A percentile compares a stretch with the other conserved stretches of the same genome.
Evolutionary conservation across 2,888 invertebrate species (phyloP).

Genomic region (Pterostichus madidus): DNA sequence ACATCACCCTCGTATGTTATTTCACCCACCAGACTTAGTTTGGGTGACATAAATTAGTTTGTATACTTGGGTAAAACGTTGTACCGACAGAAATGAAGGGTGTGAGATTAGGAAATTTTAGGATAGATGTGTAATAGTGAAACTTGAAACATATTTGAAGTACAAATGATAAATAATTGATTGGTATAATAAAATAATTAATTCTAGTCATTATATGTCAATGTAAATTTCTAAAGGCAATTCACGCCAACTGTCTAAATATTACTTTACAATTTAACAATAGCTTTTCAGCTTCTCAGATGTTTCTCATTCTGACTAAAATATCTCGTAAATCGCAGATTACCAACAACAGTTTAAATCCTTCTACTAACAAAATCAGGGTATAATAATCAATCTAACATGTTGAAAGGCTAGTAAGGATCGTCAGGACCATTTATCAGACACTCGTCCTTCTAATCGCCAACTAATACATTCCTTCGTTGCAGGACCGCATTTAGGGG

Average conservation of each 20-base stretch:
- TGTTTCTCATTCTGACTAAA: background rate
- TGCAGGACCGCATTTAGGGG: background rate
- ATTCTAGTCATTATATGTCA: background rate
- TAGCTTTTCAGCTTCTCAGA: background rate
- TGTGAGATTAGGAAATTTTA: too few species aligned
- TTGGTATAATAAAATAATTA: too few species aligned
- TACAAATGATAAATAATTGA: background rate
- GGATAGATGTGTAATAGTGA: too few species aligned
- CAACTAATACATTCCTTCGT: conserved; percentile 44
- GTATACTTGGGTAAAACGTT: too few species aligned
- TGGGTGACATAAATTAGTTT: too few species aligned
- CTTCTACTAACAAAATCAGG: background rate
- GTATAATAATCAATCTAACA: conserved; percentile 52
- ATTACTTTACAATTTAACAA: background rate
- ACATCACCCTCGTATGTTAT: too few species aligned
- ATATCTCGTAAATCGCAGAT: conserved; percentile 3
- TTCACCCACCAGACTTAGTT: too few species aligned
- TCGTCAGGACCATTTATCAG: conserved; percentile 27
- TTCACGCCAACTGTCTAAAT: background rate
- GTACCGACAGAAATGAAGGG: too few species aligned
- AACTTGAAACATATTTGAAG: background rate
- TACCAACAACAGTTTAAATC: background rate
- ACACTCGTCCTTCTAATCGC: conserved; percentile 43
- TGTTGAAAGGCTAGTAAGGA: background rate
- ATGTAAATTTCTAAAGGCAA: background rate